Evolutionary conservation across 2,888 invertebrate species (phyloP).

Genomic region (Dorcus hopei): DNA sequence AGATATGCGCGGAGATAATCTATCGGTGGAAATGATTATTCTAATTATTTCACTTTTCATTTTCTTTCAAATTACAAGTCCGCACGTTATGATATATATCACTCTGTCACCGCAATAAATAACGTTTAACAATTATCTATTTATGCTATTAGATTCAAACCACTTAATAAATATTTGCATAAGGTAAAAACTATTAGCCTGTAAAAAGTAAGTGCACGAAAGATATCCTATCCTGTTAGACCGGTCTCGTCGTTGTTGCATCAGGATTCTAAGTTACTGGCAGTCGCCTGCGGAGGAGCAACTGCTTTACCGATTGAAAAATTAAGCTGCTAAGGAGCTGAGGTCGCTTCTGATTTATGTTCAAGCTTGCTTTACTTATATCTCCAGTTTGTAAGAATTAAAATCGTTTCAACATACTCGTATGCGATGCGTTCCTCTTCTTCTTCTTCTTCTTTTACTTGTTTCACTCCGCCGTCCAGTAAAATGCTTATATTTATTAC

Average conservation of each 20-base stretch:
- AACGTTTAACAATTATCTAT: too few relatives aligned
- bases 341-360: conserved; percentile 30
- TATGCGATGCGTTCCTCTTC: neutral
- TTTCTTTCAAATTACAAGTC: too few relatives aligned
- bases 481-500: conserved; percentile 4
- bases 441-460: neutral
- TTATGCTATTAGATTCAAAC: neutral
- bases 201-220: conserved; percentile 1
- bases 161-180: conserved; percentile 8
- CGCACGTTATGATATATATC: too few relatives aligned
- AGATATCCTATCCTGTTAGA: conserved; percentile 13
- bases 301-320: conserved; percentile 32
- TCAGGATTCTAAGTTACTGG: conserved; percentile 26
- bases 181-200: conserved; percentile 7
- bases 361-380: conserved; percentile 11
- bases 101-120: too few relatives aligned
- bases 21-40: too few relatives aligned
- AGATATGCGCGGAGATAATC: too few relatives aligned
- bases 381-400: conserved; percentile 8
- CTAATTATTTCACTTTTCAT: too few relatives aligned
- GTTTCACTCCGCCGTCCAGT: neutral
- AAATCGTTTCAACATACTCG: conserved; percentile 2
- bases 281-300: conserved; percentile 28
- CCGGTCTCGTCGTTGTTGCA: conserved; percentile 16
- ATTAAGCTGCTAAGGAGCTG: conserved; percentile 32